These are phyloP conservation scores for Panorpa germanica DNA, from an alignment of 2,888 invertebrate genomes.

Conservation along the genomic window DNA sequence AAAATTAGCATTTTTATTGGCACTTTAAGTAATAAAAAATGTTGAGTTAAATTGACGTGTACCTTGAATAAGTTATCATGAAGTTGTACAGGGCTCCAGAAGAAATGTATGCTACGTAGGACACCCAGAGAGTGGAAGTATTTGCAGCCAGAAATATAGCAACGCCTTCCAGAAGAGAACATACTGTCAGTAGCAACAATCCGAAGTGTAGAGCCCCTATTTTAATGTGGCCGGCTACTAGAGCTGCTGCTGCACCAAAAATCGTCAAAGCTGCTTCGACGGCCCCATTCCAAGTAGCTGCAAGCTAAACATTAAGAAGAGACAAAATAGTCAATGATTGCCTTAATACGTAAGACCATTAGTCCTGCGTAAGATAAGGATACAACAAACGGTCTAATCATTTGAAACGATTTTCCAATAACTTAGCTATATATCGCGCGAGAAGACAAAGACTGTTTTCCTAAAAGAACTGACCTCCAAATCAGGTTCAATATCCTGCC, in stretches of 20 bases:
- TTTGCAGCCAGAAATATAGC: slow-evolving; percentile 29
- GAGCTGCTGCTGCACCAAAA: slow-evolving; percentile 34
- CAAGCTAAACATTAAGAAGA: too few relatives aligned
- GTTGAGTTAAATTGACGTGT: too few relatives aligned
- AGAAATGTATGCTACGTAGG: slow-evolving; percentile 48
- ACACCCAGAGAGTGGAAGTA: slow-evolving; percentile 33
- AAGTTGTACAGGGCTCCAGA: slow-evolving; percentile 56
- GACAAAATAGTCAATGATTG: slow-evolving; percentile 45
- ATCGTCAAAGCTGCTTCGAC: slow-evolving; percentile 52
- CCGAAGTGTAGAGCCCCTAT: slow-evolving; percentile 22
- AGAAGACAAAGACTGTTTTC: too few relatives aligned
- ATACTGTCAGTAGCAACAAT: slow-evolving; percentile 23
- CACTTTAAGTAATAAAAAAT: too few relatives aligned
- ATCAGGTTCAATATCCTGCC: slow-evolving; percentile 32
- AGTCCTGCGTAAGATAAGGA: too few relatives aligned
- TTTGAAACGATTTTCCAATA: too few relatives aligned
- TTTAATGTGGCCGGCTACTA: slow-evolving; percentile 22
- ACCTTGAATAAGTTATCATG: slow-evolving; percentile 53
- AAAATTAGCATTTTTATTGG: not conserved
- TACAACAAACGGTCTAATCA: too few relatives aligned
- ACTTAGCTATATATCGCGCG: too few relatives aligned
- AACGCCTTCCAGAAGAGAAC: too few relatives aligned
- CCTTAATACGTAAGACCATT: too few relatives aligned
- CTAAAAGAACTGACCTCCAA: slow-evolving; percentile 16
- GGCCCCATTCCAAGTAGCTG: too few relatives aligned